Evolutionary conservation across 1,140 invertebrate genomes (phyloP), one percentile per base, ranked within the genome.

Genomic region (Penaeus japonicus): DNA sequence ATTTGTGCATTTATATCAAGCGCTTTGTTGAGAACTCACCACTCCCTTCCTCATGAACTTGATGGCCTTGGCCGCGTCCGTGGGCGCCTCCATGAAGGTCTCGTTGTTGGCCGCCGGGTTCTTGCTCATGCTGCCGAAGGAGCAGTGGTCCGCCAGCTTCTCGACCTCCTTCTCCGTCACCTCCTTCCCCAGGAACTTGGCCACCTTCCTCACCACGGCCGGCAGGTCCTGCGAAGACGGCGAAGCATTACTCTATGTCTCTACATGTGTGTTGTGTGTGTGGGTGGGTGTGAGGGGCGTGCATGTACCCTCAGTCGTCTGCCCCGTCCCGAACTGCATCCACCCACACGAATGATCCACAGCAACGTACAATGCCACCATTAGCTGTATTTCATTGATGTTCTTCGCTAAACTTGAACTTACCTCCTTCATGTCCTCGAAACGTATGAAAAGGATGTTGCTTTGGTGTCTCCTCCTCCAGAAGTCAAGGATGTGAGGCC

Each of bases 171-270:
- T 89, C 7, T 91, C 91, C 54, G 90, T 84, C 15, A 93, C 57
- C 59, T 91, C 24, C 81, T 93, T 92, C 17, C 90, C 92, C 54
- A 94, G 86, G 87, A 94, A 94, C 2, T 87, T n/a, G 62, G 92
- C 91, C 59, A 94, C 91, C 57, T 90, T 84, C 70, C 90, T 90
- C 5, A 93, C 92, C 27, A 86, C 90, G 24, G 91, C 90, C 39
- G 84, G 82, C 22, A 92, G 87, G 90, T 93, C 92, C 92, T 89
- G n/a, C 20, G 24, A 77, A 4, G 10, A 12, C 47, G 15, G 10
- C 15, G n/a, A n/a, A n/a, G 4, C 47, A 47, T 47, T 47, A 47
- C 47, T 47, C 47, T 47, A 15, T 47, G 10, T 47, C 10, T 15
- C 15, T 47, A 15, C 47, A n/a, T n/a, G n/a, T n/a, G n/a, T n/a